These are phyloP conservation scores for Tamandua tetradactyla DNA, from an alignment of 2,797 vertebrate species.

Conservation along the genomic window DNA sequence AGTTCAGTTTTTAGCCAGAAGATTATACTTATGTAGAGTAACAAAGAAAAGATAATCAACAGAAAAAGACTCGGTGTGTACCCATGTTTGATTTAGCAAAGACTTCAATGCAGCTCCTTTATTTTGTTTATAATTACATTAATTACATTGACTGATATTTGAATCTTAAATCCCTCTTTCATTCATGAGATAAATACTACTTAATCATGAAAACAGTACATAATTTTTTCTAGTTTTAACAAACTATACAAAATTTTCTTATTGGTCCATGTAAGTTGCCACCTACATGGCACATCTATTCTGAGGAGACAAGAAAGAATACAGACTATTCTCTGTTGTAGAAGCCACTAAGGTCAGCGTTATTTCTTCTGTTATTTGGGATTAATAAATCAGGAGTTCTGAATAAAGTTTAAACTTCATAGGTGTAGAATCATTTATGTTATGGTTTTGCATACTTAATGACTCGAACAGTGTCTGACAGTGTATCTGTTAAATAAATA, in stretches of 20 bases:
- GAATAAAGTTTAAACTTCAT: neutral
- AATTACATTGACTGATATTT: neutral
- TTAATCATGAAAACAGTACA: neutral
- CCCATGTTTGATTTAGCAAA: neutral
- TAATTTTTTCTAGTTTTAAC: neutral
- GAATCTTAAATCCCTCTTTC: neutral
- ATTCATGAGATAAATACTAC: neutral
- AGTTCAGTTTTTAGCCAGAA: neutral
- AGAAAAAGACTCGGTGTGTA: neutral
- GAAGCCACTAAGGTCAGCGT: neutral
- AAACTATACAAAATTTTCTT: neutral
- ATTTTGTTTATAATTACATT: conserved; percentile 9
- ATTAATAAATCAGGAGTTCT: conserved; percentile 38
- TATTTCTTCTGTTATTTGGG: neutral
- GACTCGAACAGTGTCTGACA: neutral
- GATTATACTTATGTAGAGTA: neutral
- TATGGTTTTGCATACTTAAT: neutral
- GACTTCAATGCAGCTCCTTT: neutral
- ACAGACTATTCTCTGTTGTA: neutral
- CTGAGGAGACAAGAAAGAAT: neutral
- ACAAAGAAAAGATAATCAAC: neutral
- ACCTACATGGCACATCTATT: neutral
- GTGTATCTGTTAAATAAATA: neutral
- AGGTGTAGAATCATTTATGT: neutral
- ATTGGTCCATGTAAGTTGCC: neutral